Base-by-base conservation (phyloP, 2,797 vertebrate species). In the Anguilla pacifica region DNA sequence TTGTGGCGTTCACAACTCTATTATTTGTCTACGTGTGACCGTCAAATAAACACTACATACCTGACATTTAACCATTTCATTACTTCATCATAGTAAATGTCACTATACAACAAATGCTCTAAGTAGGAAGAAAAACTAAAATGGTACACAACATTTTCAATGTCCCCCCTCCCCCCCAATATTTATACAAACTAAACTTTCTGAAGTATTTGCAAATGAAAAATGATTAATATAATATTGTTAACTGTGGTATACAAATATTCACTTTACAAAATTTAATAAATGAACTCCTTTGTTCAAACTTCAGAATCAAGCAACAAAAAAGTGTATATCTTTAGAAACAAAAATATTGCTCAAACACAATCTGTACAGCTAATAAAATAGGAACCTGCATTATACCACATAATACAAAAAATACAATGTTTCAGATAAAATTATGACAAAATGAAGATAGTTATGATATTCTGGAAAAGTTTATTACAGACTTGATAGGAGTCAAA, bases 201-300 rank as follows among this genome's bases (percentile, higher is more conserved):
- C 43, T 77, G 31, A 79, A 84, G 79, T 86, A 89, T 87, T 84
- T 86, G 84, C 85, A 88, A 70, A 87, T 67, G 51, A 85, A 88
- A 89, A 90, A 84, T 31, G 83, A 87, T 74, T 79, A 67, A 79
- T 46, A 88, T 88, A 87, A 91, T 89, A 87, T 88, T 86, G 88
- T 90, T 88, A 90, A 89, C 86, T 89, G 90, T 85, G 85, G 89
- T 81, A 91, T 92, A 92, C 91, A 93, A 92, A 92, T 93, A 93
- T 91, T 92, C 86, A 91, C 90, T 92, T 92, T 92, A 92, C 90
- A 93, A 94, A 92, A 92, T 92, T 39, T 90, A 88, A 92, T 91
- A 93, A 91, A 93, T 91, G 89, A 74, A 90, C 91, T 91, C 89
- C 84, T 92, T 91, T 90, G 87, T 86, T 93, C 90, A 92, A 94